A percentile compares a stretch with the other conserved stretches of the same genome.
These are phyloP conservation scores for Leptinotarsa lineolata DNA, from an alignment of 1,140 invertebrate species.

Conservation along the genomic window DNA sequence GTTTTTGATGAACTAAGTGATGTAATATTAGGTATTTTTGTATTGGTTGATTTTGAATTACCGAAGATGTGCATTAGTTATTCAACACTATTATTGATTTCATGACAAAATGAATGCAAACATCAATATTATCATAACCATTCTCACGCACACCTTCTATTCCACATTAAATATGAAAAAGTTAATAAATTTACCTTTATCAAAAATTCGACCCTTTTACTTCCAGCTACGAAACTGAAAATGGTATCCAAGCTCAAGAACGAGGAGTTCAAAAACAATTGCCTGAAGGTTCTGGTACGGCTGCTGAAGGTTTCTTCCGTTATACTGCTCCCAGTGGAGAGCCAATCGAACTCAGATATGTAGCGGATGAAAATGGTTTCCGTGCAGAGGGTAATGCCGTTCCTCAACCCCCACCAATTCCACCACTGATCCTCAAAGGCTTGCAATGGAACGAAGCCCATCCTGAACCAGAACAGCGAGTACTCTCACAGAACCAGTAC, in stretches of 20 bases:
- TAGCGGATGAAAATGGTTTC: constrained; percentile 62
- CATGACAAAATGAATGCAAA: no score
- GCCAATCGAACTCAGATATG: constrained; percentile 57
- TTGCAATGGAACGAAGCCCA: constrained; percentile 53
- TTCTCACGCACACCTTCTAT: no score
- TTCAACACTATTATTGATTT: no score
- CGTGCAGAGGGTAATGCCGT: constrained; percentile 58
- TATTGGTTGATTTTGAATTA: no score
- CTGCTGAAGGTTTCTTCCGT: constrained; percentile 52
- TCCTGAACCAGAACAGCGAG: constrained; percentile 33
- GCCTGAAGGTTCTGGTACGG: neutral
- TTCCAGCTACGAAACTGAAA: constrained; percentile 67
- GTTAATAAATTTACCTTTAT: no score
- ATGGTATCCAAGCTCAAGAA: constrained; percentile 70
- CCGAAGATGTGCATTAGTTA: no score
- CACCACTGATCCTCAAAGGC: constrained; percentile 51
- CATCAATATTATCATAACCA: no score
- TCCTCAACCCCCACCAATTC: constrained; percentile 63
- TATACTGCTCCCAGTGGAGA: constrained; percentile 61
- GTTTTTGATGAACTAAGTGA: no score
- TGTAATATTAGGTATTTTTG: no score
- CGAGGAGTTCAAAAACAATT: constrained; percentile 54
- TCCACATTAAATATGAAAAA: no score
- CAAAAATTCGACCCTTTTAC: no score
- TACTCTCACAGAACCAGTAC: neutral